Percentiles rank a stretch among this genome's conserved stretches.
These are phyloP conservation scores for Lasioglossum malachurum DNA, from an alignment of 2,888 invertebrate species.

Conservation along the genomic window DNA sequence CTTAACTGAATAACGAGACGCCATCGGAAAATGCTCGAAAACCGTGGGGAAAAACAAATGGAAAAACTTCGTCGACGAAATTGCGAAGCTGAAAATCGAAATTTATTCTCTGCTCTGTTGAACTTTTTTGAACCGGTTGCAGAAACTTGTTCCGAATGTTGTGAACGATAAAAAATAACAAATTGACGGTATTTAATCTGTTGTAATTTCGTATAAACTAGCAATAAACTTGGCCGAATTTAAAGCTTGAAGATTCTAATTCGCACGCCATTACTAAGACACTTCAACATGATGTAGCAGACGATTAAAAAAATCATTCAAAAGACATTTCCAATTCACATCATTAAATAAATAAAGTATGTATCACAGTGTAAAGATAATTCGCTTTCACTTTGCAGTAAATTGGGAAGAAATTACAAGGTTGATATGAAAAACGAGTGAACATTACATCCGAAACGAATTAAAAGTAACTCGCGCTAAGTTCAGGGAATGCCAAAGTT, in stretches of 20 bases:
- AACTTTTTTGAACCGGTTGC: neutral
- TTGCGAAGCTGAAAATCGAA: neutral
- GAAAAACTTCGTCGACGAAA: neutral
- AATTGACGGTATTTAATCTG: neutral
- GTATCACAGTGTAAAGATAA: neutral
- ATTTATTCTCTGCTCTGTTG: neutral
- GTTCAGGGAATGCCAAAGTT: neutral
- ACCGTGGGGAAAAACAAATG: neutral
- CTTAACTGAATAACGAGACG: neutral
- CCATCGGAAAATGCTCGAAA: neutral
- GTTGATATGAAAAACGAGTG: no score
- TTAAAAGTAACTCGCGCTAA: neutral
- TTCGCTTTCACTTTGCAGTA: no score
- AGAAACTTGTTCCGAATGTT: neutral
- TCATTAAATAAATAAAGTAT: neutral
- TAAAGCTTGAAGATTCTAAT: neutral
- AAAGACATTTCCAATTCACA: neutral
- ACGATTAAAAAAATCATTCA: no score
- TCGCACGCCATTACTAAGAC: no score
- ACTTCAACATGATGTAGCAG: no score
- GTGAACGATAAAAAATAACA: neutral
- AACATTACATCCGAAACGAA: no score
- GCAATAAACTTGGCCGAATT: no score
- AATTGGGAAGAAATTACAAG: neutral
- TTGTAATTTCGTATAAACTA: neutral